A percentile compares a stretch with the other conserved stretches of the same genome.
phyloP scores from a whole-genome alignment of 2,888 invertebrate genomes.

The Stramonita haemastoma region DNA sequence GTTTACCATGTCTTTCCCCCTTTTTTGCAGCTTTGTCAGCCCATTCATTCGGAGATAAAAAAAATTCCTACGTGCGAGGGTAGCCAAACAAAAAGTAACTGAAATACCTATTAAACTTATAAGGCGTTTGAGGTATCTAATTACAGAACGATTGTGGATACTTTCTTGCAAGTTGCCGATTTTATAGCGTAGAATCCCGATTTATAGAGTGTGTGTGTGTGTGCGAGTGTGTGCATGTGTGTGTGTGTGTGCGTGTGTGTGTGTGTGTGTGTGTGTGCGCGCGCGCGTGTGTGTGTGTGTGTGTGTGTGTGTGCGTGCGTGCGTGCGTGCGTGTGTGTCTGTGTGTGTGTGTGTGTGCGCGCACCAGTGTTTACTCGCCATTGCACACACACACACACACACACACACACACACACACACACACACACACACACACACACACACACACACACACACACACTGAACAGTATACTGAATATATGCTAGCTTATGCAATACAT shows the following conservation, averaged over 20 bases:
- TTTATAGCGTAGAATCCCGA: not conserved
- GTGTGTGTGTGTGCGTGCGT: not conserved
- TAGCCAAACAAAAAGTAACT: too few species aligned
- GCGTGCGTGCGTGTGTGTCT: not conserved
- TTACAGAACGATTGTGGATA: not conserved
- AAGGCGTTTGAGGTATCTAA: not conserved
- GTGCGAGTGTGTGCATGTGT: slow-evolving; percentile 3
- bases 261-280: not conserved
- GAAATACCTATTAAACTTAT: not conserved
- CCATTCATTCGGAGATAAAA: too few species aligned
- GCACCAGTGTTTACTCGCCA: not conserved
- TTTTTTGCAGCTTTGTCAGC: too few species aligned
- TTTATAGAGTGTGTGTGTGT: not conserved
- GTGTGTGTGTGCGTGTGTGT: not conserved
- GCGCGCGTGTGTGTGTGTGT: not conserved
- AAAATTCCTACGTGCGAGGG: too few species aligned
- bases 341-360: not conserved
- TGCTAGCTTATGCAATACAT: too few species aligned
- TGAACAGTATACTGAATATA: too few species aligned
- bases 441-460: too few species aligned
- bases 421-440: too few species aligned
- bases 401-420: too few species aligned
- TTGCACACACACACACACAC: not conserved
- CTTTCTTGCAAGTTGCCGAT: not conserved
- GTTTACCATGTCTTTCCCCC: too few species aligned